These are phyloP conservation scores for Scophthalmus maximus DNA, from an alignment of 2,113 vertebrate genomes.

Conservation along the genomic window DNA sequence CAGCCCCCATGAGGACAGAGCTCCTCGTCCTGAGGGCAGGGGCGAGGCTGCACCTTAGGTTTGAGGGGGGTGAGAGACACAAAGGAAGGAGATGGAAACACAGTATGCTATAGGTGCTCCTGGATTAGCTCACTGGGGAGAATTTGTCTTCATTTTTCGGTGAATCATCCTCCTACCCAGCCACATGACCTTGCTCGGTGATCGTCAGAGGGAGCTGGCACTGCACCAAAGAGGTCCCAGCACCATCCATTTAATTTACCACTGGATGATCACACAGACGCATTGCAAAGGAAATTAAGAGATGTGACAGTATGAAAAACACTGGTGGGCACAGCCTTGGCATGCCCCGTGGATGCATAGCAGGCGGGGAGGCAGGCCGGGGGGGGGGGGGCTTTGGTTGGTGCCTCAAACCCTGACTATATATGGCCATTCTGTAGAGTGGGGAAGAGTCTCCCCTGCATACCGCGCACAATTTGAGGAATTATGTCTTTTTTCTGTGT, in stretches of 20 bases:
- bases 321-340: constrained; percentile 22
- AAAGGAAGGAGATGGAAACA: constrained; percentile 28
- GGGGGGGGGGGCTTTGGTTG: constrained; percentile 8
- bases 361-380: constrained; percentile 31
- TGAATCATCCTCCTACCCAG: neutral
- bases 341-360: constrained; percentile 37
- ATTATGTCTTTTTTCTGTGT: constrained; percentile 28
- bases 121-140: too few relatives aligned
- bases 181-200: neutral
- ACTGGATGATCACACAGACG: neutral
- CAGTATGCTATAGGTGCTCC: too few relatives aligned
- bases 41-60: constrained; percentile 37
- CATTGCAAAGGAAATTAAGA: constrained; percentile 4
- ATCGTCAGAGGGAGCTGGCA: neutral
- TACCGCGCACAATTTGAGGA: constrained; percentile 49
- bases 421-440: constrained; percentile 53
- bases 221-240: neutral
- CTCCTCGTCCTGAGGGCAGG: constrained; percentile 30
- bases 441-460: constrained; percentile 34
- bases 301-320: constrained; percentile 20
- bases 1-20: constrained; percentile 29
- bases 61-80: constrained; percentile 18
- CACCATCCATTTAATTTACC: neutral
- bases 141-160: too few relatives aligned
- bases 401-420: constrained; percentile 50